Percentiles rank a stretch among this genome's conserved stretches.
phyloP scores from a whole-genome alignment of 2,888 invertebrate genomes.

The Germaria angustata region DNA sequence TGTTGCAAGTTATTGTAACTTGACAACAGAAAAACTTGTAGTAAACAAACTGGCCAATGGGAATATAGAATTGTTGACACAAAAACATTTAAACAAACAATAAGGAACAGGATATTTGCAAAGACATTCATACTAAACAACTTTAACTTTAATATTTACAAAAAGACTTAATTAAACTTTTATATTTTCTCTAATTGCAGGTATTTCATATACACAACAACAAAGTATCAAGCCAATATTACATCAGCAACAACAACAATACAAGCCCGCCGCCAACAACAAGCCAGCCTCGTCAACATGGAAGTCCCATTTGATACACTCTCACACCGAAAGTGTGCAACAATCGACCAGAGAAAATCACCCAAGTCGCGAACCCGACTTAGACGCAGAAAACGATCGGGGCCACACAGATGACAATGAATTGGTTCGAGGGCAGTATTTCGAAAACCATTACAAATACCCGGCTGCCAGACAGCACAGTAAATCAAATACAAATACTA shows the following conservation, averaged over 20 bases:
- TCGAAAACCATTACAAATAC: constrained; percentile 23
- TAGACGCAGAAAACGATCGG: constrained; percentile 47
- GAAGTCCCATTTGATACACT: constrained; percentile 67
- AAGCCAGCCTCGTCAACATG: constrained; percentile 69
- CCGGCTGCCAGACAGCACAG: constrained; percentile 27
- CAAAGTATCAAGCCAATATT: constrained; percentile 76
- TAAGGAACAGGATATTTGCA: constrained; percentile 4
- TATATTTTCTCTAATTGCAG: constrained; percentile 68
- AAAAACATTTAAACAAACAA: neutral
- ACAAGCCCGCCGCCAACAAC: constrained; percentile 56
- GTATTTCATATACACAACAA: constrained; percentile 76
- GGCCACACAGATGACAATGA: constrained; percentile 72
- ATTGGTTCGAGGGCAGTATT: neutral
- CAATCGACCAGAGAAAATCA: constrained; percentile 30
- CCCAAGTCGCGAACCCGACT: constrained; percentile 25
- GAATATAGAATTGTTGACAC: constrained; percentile 8
- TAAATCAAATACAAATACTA: constrained; percentile 35
- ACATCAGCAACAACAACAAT: constrained; percentile 67
- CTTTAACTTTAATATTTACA: neutral
- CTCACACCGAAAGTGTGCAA: constrained; percentile 26
- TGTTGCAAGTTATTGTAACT: constrained; percentile 33
- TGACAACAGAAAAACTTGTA: constrained; percentile 41
- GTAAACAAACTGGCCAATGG: constrained; percentile 28
- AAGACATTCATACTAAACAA: neutral
- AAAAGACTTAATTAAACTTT: no score